These are phyloP conservation scores for Columba guinea DNA, from an alignment of 2,797 vertebrate genomes.

Conservation along the genomic window DNA sequence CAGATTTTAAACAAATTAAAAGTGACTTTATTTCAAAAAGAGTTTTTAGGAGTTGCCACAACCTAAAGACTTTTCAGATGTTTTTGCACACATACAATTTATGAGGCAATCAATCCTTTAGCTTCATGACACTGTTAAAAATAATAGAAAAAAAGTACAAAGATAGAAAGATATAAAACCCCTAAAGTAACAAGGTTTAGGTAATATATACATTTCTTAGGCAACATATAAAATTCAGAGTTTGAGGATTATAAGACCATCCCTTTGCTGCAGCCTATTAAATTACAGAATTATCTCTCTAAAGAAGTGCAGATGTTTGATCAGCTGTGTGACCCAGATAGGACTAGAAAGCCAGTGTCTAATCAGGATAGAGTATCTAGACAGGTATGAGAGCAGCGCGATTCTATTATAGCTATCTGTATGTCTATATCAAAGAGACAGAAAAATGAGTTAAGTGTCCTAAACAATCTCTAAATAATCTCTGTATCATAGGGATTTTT, in stretches of 20 bases:
- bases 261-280: not conserved
- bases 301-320: not conserved
- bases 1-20: not conserved
- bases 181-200: not conserved
- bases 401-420: accelerated
- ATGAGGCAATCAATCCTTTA: not conserved
- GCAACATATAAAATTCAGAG: not conserved
- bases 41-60: not conserved
- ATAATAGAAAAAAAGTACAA: not conserved
- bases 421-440: not conserved
- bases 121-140: not conserved
- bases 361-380: not conserved
- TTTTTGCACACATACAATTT: not conserved
- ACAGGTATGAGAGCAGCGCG: not conserved
- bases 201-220: not conserved
- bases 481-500: too few species aligned
- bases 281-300: not conserved
- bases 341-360: not conserved
- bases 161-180: not conserved
- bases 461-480: not conserved
- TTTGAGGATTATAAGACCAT: not conserved
- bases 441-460: not conserved
- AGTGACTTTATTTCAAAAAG: not conserved
- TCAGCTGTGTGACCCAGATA: not conserved
- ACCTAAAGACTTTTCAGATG: not conserved